Conservation (phyloP, 2,113 vertebrate genomes). For the Actenoides hombroni region DNA sequence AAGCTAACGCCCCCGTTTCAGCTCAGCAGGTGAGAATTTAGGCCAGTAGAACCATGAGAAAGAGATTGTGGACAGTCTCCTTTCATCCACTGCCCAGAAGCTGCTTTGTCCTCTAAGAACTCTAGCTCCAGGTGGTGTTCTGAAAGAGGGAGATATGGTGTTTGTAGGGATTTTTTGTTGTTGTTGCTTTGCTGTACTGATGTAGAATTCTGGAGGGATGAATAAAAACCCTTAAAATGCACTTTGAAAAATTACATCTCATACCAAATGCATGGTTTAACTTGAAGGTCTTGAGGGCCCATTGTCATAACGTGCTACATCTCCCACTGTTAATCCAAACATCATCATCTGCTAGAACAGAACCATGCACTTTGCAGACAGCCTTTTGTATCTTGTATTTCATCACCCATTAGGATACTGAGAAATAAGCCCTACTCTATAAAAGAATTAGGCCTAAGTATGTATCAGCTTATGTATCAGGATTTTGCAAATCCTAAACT, state of each 20-base stretch:
- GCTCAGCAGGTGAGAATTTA: not conserved
- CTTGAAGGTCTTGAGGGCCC: not conserved
- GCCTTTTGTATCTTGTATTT: not conserved
- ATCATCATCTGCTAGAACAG: accelerated
- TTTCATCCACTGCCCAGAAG: not conserved
- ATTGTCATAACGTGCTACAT: not conserved
- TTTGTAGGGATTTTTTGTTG: not conserved
- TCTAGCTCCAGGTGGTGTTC: not conserved
- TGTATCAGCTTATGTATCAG: not conserved
- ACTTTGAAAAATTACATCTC: not conserved
- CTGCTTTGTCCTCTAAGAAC: not conserved
- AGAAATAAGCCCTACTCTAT: not conserved
- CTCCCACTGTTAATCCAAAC: not conserved
- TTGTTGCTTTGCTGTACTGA: not conserved
- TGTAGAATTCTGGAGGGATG: not conserved
- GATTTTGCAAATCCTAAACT: not conserved
- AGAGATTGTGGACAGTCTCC: not conserved
- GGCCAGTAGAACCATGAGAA: not conserved
- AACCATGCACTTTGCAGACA: not conserved
- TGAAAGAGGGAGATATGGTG: not conserved
- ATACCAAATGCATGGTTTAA: not conserved
- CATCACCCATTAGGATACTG: not conserved
- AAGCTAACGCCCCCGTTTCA: not conserved
- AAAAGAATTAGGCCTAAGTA: not conserved
- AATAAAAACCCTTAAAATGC: not conserved